Evolutionary conservation across 1,140 invertebrate species (phyloP).

Genomic region (Cepaea nemoralis): DNA sequence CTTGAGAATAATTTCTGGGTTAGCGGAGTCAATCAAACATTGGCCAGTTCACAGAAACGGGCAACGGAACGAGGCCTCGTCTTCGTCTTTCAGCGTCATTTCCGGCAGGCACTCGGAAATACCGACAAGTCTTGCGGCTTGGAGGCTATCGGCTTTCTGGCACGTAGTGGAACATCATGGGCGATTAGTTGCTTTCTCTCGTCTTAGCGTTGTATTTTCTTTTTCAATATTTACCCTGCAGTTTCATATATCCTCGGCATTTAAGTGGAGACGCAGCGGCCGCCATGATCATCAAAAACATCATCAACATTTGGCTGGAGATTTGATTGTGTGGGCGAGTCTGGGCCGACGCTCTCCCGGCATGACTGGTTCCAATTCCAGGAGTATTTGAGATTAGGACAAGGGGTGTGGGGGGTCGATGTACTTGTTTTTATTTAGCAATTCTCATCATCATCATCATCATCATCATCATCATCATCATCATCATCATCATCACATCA

Average conservation of each 20-base stretch:
- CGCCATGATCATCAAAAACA: background rate
- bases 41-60: too few relatives aligned
- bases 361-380: too few relatives aligned
- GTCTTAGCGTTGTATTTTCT: background rate
- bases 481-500: too few relatives aligned
- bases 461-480: too few relatives aligned
- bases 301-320: background rate
- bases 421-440: too few relatives aligned
- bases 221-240: slow-evolving; percentile 8
- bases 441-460: too few relatives aligned
- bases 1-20: too few relatives aligned
- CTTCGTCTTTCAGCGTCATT: background rate
- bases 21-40: too few relatives aligned
- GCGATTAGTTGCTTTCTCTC: background rate
- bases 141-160: background rate
- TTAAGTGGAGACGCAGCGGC: background rate
- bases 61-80: background rate
- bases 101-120: background rate
- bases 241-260: background rate
- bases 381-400: too few relatives aligned
- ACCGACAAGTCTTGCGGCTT: background rate
- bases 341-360: too few relatives aligned
- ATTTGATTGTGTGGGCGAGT: background rate
- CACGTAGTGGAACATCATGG: slow-evolving; percentile 8
- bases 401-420: too few relatives aligned